phyloP scores from a whole-genome alignment of 2,888 invertebrate genomes.

The Cephus runcator region DNA sequence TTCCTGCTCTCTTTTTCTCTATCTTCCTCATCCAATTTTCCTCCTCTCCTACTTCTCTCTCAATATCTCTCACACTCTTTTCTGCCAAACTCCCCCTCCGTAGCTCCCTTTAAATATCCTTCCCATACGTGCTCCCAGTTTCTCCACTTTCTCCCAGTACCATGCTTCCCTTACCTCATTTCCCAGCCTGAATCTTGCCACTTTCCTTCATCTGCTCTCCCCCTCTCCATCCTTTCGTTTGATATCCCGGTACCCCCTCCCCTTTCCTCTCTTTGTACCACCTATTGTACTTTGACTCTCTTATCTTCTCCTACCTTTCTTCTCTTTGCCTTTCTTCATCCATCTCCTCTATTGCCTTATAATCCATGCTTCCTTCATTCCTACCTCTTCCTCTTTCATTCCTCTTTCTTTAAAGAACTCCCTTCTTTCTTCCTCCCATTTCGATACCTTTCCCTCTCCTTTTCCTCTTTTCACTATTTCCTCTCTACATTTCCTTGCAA shows the following conservation, averaged over 20 bases:
- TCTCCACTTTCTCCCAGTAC: no score
- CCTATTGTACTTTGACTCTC: neutral
- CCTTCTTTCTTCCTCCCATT: neutral
- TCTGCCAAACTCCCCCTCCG: no score
- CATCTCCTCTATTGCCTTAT: neutral
- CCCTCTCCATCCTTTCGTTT: neutral
- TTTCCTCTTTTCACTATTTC: neutral
- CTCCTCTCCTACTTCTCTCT: neutral
- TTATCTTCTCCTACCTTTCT: neutral
- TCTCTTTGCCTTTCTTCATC: slow-evolving; percentile 1
- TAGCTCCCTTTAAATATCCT: no score
- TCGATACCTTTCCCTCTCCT: neutral
- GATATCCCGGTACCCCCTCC: neutral
- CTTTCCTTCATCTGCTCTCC: neutral
- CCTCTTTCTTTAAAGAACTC: neutral
- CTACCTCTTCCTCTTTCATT: neutral
- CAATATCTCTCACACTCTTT: neutral
- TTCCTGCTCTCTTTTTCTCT: no score
- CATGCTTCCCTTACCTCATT: no score
- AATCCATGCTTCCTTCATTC: no score
- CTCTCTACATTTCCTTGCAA: neutral
- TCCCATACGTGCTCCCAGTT: no score
- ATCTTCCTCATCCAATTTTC: neutral
- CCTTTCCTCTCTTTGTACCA: neutral
- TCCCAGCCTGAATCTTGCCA: neutral